Conservation (phyloP, 2,113 vertebrate genomes). For the Heloderma charlesbogerti region DNA sequence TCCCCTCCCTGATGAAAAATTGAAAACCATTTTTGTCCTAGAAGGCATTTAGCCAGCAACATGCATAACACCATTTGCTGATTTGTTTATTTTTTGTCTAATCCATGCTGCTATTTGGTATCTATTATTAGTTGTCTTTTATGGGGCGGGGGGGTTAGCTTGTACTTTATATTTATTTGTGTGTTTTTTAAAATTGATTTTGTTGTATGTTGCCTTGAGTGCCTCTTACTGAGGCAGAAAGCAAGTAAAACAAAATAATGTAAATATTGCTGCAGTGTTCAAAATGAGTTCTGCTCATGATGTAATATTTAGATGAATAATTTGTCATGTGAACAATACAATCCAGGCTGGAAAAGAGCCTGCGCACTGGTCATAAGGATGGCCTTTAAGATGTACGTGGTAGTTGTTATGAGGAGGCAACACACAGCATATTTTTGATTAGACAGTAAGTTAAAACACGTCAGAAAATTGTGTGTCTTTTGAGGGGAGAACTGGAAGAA, state of each 20-base stretch:
- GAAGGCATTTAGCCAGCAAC: background rate
- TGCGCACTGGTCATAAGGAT: background rate
- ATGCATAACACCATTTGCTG: background rate
- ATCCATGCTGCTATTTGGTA: background rate
- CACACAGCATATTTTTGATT: background rate
- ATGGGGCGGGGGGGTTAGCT: background rate
- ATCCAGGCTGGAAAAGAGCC: too few species aligned
- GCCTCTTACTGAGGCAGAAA: background rate
- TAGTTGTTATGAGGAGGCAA: background rate
- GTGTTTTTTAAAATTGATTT: background rate
- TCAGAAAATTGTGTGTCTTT: background rate
- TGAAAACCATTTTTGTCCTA: background rate
- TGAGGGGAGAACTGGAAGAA: background rate
- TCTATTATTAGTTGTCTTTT: background rate
- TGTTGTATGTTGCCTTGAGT: background rate
- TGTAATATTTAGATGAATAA: background rate
- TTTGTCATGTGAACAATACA: background rate
- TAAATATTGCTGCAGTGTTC: background rate
- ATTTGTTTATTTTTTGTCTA: background rate
- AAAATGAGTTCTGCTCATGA: background rate
- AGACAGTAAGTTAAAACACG: background rate
- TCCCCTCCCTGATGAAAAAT: background rate
- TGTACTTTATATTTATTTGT: background rate
- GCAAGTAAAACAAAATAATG: background rate
- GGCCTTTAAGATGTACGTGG: background rate